Percentiles rank a stretch among this genome's conserved stretches.
phyloP scores from a whole-genome alignment of 2,113 vertebrate species.

The Sorex araneus region DNA sequence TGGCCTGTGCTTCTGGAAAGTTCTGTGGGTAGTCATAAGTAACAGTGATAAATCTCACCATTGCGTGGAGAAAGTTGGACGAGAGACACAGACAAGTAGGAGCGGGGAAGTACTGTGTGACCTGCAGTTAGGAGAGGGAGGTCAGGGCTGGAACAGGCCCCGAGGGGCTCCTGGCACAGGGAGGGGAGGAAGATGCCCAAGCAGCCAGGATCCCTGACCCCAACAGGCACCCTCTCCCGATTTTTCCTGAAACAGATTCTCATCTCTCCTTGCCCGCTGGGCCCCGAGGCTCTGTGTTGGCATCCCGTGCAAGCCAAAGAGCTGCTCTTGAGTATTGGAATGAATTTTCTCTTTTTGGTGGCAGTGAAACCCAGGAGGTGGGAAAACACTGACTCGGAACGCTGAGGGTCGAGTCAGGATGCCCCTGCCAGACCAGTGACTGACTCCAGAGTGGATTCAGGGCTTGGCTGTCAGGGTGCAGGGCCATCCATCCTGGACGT shows the following conservation, averaged over 20 bases:
- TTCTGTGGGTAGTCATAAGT: neutral
- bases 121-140: too few species aligned
- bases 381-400: rapidly evolving
- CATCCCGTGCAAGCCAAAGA: neutral
- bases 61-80: neutral
- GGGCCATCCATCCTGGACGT: rapidly evolving
- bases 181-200: neutral
- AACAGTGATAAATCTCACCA: too few species aligned
- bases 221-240: neutral
- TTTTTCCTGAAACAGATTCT: neutral
- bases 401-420: too few species aligned
- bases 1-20: neutral
- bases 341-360: neutral
- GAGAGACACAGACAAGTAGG: neutral
- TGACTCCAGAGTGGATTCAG: too few species aligned
- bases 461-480: neutral
- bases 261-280: neutral
- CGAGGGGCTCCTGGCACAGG: neutral
- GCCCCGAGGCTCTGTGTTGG: neutral
- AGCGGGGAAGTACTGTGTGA: neutral
- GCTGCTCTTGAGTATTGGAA: neutral
- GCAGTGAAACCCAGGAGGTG: neutral
- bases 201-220: neutral
- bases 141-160: rapidly evolving
- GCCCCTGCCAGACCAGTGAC: neutral